A percentile compares a stretch with the other conserved stretches of the same genome.
phyloP scores from a whole-genome alignment of 1,140 invertebrate genomes.

The Calycopis cecrops region DNA sequence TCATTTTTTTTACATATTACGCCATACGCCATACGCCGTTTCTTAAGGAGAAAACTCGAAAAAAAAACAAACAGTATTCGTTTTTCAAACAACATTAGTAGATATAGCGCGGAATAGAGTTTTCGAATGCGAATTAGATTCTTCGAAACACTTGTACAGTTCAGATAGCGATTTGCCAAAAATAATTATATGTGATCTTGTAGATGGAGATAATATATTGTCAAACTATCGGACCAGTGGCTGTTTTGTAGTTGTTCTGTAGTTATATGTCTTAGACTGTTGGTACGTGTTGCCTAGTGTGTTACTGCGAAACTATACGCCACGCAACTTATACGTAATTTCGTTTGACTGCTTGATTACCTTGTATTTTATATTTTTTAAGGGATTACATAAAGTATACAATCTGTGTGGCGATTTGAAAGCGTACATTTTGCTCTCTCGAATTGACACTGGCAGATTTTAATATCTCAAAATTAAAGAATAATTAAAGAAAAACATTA shows the following conservation, averaged over 20 bases:
- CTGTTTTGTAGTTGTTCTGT: conserved; percentile 64
- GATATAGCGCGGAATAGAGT: conserved; percentile 9
- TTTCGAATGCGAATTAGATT: conserved; percentile 18
- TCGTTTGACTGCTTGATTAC: no score
- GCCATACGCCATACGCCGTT: no score
- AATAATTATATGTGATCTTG: conserved; percentile 61
- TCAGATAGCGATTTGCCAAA: conserved; percentile 64
- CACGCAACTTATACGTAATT: conserved; percentile 11
- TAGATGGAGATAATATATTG: conserved; percentile 47
- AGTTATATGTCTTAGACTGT: conserved; percentile 61
- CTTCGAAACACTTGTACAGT: conserved; percentile 36
- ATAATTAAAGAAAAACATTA: no score
- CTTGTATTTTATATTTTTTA: no score
- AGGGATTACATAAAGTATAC: no score
- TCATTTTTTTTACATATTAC: no score
- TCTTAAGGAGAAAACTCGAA: no score
- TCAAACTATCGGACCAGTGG: conserved; percentile 66
- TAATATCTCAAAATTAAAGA: no score
- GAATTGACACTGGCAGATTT: no score
- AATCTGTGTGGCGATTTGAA: no score
- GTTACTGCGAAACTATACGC: conserved; percentile 35
- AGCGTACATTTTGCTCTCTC: no score
- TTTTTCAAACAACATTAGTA: background rate
- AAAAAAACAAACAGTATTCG: conserved; percentile 1
- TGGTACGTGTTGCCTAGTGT: conserved; percentile 57